A percentile compares a stretch with the other conserved stretches of the same genome.
Evolutionary conservation across 2,888 invertebrate genomes (phyloP).

Genomic region (Platycheirus rosarum): DNA sequence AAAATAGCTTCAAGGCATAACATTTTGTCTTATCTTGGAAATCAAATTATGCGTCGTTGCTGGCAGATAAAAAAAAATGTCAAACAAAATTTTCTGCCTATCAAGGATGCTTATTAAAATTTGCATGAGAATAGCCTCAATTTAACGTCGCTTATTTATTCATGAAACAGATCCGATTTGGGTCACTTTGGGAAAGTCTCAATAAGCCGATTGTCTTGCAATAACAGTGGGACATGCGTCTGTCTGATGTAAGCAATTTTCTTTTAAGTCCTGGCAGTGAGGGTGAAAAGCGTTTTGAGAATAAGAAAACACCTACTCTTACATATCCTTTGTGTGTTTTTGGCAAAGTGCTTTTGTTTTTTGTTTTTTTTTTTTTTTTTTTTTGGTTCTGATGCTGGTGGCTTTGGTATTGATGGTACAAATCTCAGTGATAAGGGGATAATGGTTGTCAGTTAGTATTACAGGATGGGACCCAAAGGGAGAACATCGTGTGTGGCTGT

Average conservation of each 20-base stretch:
- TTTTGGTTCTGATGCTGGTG: too few species aligned
- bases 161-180: constrained; percentile 65
- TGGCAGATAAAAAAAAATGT: constrained; percentile 14
- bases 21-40: constrained; percentile 12
- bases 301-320: constrained; percentile 46
- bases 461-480: constrained; percentile 31
- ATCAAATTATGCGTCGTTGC: constrained; percentile 1
- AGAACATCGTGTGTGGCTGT: constrained; percentile 18
- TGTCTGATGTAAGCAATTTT: constrained; percentile 57
- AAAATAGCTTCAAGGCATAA: constrained; percentile 7
- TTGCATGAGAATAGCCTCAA: constrained; percentile 63
- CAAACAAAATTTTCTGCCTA: constrained; percentile 11
- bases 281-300: constrained; percentile 36
- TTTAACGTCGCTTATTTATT: constrained; percentile 66
- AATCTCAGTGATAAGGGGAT: constrained; percentile 71
- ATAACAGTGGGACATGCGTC: constrained; percentile 58
- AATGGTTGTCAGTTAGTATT: constrained; percentile 62
- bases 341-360: constrained; percentile 20
- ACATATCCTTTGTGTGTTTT: neutral
- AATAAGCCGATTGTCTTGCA: constrained; percentile 50
- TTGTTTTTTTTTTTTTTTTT: neutral
- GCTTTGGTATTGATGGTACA: constrained; percentile 24
- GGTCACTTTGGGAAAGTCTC: constrained; percentile 56
- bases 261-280: constrained; percentile 16
- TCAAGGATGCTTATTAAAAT: constrained; percentile 38